Evolutionary conservation across 2,113 vertebrate genomes (phyloP).

Genomic region (Hemichromis elongatus): DNA sequence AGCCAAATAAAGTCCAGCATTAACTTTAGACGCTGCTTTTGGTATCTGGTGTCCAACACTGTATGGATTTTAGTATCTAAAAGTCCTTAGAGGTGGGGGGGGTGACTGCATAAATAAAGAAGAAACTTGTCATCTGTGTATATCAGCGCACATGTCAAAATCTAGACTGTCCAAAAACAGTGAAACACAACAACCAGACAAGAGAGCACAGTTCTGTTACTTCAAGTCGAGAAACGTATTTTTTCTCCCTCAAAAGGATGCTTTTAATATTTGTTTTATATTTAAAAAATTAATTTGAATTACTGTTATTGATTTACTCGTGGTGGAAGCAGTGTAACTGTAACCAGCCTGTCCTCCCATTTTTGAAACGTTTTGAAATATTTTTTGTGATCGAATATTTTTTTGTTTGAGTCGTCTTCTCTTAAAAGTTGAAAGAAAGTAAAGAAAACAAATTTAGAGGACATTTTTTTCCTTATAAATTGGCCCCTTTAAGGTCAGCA

Average conservation of each 20-base stretch:
- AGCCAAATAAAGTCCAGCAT: background rate
- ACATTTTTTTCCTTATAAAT: background rate
- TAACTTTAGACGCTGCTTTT: background rate
- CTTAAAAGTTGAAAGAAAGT: rapidly evolving
- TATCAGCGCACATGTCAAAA: background rate
- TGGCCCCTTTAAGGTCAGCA: background rate
- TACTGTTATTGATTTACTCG: background rate
- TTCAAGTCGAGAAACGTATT: rapidly evolving
- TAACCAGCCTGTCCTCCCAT: background rate
- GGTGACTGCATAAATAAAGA: background rate
- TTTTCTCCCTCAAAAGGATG: background rate
- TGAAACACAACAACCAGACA: background rate
- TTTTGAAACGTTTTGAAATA: background rate
- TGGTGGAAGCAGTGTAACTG: background rate
- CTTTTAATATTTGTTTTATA: background rate
- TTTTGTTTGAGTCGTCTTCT: background rate
- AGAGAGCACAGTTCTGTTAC: background rate
- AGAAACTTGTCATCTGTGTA: background rate
- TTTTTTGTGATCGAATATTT: background rate
- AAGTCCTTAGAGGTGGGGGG: background rate
- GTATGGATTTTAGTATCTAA: background rate
- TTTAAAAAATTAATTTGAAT: background rate
- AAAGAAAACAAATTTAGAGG: background rate
- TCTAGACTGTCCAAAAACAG: background rate
- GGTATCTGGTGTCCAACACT: background rate